Base-by-base conservation (phyloP, 2,113 vertebrate species). In the Strix uralensis region DNA sequence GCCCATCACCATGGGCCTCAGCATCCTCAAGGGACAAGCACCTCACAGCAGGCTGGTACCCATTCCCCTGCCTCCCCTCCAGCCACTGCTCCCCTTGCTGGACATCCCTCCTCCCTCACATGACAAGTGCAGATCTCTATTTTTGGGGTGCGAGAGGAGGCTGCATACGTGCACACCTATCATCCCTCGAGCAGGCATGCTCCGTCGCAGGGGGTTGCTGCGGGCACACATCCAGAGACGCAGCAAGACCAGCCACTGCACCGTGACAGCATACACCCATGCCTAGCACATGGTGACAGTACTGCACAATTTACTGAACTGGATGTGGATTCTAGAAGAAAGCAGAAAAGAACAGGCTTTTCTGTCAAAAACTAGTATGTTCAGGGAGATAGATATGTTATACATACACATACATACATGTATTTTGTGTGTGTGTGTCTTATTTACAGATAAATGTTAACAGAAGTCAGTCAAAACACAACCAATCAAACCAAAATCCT, bases 1-100 rank as follows among this genome's bases (percentile, higher is more conserved):
- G 52, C 15, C 49, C 1, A 0, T 63, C 86, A 63, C 0, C 1
- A 67, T 1, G 18, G 2, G 9, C 19, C 58, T 22, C 86, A 38
- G 67, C 44, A 83, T 38, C 80, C 52, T 65, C 2, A 7, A 47
- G 36, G 44, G n/a, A 67, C 34, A 18, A 46, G 44, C 44, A 46
- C 62, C 75, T 42, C 8, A 46, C 44, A 46, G 44, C 44, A 55
- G n/a, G 5, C 9, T 15, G 2, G 52, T 51, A 77, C 44, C 26
- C 36, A 27, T 46, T 46, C 44, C 44, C 44, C 44, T 46, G 44
- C 44, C 44, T 46, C 44, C 52, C n/a, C 47, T 62, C 74, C 82
- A 85, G 42, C 15, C 32, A 34, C 65, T 19, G 9, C 36, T 66
- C 8, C 25, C 46, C 57, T 38, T 13, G n/a, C 8, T 26, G 57